phyloP scores from a whole-genome alignment of 2,797 vertebrate species.

The Parauchenoglanis ngamensis region DNA sequence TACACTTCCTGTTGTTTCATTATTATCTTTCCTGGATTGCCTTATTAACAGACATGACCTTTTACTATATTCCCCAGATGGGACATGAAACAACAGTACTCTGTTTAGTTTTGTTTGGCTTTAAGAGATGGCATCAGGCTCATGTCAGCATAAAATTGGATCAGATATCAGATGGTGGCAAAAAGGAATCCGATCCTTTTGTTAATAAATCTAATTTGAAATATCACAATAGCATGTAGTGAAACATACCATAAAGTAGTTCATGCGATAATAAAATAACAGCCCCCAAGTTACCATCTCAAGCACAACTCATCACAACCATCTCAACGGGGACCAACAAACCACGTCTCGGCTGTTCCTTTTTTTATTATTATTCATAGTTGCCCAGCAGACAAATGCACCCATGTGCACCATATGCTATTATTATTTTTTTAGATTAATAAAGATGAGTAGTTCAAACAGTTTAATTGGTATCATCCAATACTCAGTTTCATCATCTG shows the following conservation, averaged over 20 bases:
- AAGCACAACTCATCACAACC: too few relatives aligned
- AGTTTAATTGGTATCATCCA: not conserved
- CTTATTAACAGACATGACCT: not conserved
- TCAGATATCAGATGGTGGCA: not conserved
- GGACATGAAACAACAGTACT: not conserved
- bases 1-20: not conserved
- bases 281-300: not conserved
- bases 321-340: too few relatives aligned
- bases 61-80: not conserved
- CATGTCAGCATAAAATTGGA: not conserved
- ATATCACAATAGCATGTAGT: not conserved
- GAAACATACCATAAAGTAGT: not conserved
- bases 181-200: not conserved
- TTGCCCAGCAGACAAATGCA: not conserved
- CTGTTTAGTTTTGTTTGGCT: not conserved
- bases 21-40: not conserved
- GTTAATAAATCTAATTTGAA: constrained; percentile 1
- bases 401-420: not conserved
- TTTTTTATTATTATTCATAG: not conserved
- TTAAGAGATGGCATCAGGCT: not conserved
- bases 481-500: not conserved
- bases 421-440: not conserved
- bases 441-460: not conserved
- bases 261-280: not conserved
- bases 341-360: not conserved